Percentiles rank a stretch among this genome's conserved stretches.
Conservation (phyloP, 2,113 vertebrate species). For the Phainopepla nitens region DNA sequence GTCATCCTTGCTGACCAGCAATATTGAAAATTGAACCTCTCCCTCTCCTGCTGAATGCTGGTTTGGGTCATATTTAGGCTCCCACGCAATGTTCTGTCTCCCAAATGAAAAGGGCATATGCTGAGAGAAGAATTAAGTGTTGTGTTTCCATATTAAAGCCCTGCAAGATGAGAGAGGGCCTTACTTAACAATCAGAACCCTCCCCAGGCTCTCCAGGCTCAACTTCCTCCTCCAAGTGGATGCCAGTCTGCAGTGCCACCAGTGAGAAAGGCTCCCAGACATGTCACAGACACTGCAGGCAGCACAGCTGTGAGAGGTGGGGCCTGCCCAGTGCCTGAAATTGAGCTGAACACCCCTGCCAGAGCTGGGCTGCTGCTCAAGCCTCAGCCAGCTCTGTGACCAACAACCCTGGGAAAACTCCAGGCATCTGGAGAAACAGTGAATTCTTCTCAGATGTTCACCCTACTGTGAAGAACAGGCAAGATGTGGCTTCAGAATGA, state of each 20-base stretch:
- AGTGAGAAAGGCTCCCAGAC: too few species aligned
- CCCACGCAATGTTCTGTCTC: not conserved
- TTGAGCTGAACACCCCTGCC: not conserved
- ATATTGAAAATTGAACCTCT: not conserved
- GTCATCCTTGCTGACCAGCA: not conserved
- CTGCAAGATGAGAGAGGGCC: too few species aligned
- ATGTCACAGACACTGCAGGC: accelerated
- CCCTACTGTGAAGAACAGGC: not conserved
- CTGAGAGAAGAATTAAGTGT: not conserved
- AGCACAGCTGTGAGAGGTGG: not conserved
- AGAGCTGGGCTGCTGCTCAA: not conserved
- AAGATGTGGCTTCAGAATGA: not conserved
- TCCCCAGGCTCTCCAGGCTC: not conserved
- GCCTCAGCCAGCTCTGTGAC: not conserved
- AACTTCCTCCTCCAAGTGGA: not conserved
- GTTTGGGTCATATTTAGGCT: not conserved
- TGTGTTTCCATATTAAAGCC: not conserved
- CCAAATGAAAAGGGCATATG: accelerated
- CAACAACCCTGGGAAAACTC: not conserved
- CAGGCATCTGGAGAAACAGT: not conserved
- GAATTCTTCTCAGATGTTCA: not conserved
- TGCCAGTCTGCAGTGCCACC: accelerated
- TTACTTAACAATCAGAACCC: not conserved
- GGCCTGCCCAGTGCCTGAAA: too few species aligned
- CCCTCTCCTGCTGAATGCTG: not conserved